Evolutionary conservation across 2,888 invertebrate species (phyloP), one percentile per base, ranked within the genome.

Genomic region (Drosophila recens): DNA sequence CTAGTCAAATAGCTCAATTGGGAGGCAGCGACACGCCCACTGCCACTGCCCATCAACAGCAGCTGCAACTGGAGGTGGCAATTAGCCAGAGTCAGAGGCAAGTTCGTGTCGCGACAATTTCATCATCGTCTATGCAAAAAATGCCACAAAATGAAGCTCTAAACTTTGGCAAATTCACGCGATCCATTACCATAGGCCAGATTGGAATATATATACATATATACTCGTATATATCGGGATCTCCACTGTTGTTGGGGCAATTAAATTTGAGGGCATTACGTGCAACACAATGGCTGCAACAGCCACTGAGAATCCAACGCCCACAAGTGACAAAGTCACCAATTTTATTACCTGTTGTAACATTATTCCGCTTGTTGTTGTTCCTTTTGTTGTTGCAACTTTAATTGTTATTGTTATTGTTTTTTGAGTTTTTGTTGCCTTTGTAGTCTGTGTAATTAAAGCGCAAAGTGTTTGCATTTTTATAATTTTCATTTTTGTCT

Each of bases 111-210:
- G 72, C 78, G 71, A 79, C 69, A 75, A 68, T 46, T 59, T 27
- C 30, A 38, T 62, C 62, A 49, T 62, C 58, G 33, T 20, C 42
- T 38, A 13, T 20, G 17, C 51, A 42, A 62, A 43, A 27, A 58
- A 36, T 36, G 30, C 15, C 49, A 57, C 81, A 87, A 85, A 90
- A 90, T 90, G 86, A 90, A 87, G 91, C 87, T 87, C 91, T 91
- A 91, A 91, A 91, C 91, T 91, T 91, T 91, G 83, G 90, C 91
- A 91, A 91, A 91, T 91, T 91, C 91, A 91, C 91, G 91, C 91
- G 90, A 90, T 58, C 27, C 57, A 64, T 78, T 69, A 52, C 56
- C n/a, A 65, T 65, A 59, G 45, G 33, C 27, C 40, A 79, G 27
- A 30, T 23, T 30, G 10, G n/a, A 34, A 27, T 40, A 9, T 20